Base-by-base conservation (phyloP, 53 echinoderm and acorn worm genomes). In the Arbacia lixula region DNA sequence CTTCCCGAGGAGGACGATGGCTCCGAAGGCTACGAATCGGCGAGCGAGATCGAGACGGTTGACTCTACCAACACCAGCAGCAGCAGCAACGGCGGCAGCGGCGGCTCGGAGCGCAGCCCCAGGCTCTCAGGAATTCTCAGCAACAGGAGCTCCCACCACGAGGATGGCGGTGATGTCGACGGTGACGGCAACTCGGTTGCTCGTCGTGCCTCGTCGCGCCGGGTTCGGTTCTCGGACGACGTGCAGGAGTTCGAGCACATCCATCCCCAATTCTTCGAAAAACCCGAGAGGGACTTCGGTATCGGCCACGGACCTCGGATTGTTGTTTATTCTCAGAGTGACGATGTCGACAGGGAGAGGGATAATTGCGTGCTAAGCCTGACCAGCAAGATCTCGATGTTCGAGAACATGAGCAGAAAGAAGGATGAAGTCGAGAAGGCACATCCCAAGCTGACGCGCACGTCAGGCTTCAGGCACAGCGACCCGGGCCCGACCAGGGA, bases 1-100 rank as follows among this genome's bases (percentile, higher is more conserved):
- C 86, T 95, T 17, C 95, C 95, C 1, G 89, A 95, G 52, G 95
- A 95, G 69, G 95, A 95, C 57, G 95, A 95, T 76, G 95, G 91
- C 2, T 95, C 95, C 1, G 95, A 95, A 43, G 95, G 95, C 12
- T 95, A 95, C 72, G 95, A 90, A 3, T 95, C 95, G 14, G 95
- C 91, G 8, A 90, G 91, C 21, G 95, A 95, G 49, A 76, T 91
- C 35, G 95, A 95, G 39, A 91, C 91, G 24, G 86, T 86, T 28
- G 91, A 91, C 41, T 81, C 82, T 2, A 36, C 78, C 3, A 60
- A 43, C 57, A 60, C 37, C 37, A 20, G 61, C 39, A 31, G 27
- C 11, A 11, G 30, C 6, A 8, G 12, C 20, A 14, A 12, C 12
- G 8, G 8, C 8, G 8, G 8, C 8, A 40, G 41, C 17, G 53